A percentile compares a stretch with the other conserved stretches of the same genome.
Evolutionary conservation across 2,797 vertebrate genomes (phyloP).

Genomic region (Atherinosoma microstoma): DNA sequence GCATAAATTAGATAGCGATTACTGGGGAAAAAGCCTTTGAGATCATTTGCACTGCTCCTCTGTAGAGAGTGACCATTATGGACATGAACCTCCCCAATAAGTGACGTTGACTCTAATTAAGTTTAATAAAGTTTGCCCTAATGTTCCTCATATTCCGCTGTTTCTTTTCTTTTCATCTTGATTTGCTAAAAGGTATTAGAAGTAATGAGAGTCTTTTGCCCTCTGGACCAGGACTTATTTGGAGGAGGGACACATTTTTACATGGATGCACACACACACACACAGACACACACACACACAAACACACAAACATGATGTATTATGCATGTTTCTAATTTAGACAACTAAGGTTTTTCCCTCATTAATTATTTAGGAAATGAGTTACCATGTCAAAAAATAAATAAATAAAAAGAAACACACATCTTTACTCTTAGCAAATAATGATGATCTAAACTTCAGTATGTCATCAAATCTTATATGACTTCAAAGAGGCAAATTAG

Average conservation of each 20-base stretch:
- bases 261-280: slow-evolving; percentile 46
- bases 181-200: slow-evolving; percentile 84
- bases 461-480: slow-evolving; percentile 20
- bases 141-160: slow-evolving; percentile 69
- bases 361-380: slow-evolving; percentile 83
- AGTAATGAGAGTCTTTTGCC: slow-evolving; percentile 86
- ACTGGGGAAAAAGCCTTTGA: slow-evolving; percentile 79
- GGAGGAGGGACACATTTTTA: slow-evolving; percentile 78
- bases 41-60: slow-evolving; percentile 80
- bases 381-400: slow-evolving; percentile 67
- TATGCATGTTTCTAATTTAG: slow-evolving; percentile 81
- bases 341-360: slow-evolving; percentile 68
- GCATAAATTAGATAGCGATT: slow-evolving; percentile 84
- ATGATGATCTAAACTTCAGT: slow-evolving; percentile 56
- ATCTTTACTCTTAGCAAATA: slow-evolving; percentile 58
- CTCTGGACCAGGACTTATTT: slow-evolving; percentile 74
- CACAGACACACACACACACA: slow-evolving; percentile 53
- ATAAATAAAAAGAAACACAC: slow-evolving; percentile 11
- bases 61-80: slow-evolving; percentile 81
- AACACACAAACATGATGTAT: slow-evolving; percentile 75
- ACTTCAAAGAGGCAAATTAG: slow-evolving; percentile 26
- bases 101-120: slow-evolving; percentile 87
- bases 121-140: slow-evolving; percentile 85
- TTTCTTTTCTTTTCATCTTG: slow-evolving; percentile 83
- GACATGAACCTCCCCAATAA: slow-evolving; percentile 72